Evolutionary conservation across 2,888 invertebrate species (phyloP), one percentile per base, ranked within the genome.

Genomic region (Leptinotarsa tumamoca): DNA sequence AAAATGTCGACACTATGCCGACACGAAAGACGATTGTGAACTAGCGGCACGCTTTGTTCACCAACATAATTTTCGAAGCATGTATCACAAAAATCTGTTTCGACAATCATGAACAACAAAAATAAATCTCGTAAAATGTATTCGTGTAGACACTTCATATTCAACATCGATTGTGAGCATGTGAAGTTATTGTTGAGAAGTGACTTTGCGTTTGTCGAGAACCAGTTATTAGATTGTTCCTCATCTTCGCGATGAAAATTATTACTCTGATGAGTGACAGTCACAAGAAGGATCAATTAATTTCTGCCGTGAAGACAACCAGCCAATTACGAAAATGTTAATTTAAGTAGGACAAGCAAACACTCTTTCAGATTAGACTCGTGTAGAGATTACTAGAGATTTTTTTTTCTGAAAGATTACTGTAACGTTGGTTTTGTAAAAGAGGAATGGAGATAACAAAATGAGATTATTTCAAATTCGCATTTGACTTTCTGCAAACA

Each of bases 161-260:
- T 76, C 78, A 76, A 76, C 78, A 74, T 72, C 67, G 76, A 70
- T 72, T 70, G 58, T 71, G 66, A 70, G 71, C 78, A 72, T 68
- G 75, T 69, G 72, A 74, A 78, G 78, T 71, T 79, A 76, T 74
- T 76, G 75, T 78, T 72, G 79, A 78, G 72, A 75, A 70, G 79
- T 80, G 80, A 80, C 79, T 80, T 71, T 76, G 77, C 80, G 76
- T 50, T 56, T 80, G 79, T 79, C 74, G 23, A 72, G 69, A 77
- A 77, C 80, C 79, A 77, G 78, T 80, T 80, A 78, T 77, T 76
- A 75, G 78, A 74, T 78, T 76, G 56, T 71, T 74, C 70, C 73
- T 73, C 79, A 78, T 63, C 63, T 27, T 33, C n/a, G 15, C 74
- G 72, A 80, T 43, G 76, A 68, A 80, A 79, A 78, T 74, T 74